Base-by-base conservation (phyloP, 2,888 invertebrate genomes). In the Saturnia japonica region DNA sequence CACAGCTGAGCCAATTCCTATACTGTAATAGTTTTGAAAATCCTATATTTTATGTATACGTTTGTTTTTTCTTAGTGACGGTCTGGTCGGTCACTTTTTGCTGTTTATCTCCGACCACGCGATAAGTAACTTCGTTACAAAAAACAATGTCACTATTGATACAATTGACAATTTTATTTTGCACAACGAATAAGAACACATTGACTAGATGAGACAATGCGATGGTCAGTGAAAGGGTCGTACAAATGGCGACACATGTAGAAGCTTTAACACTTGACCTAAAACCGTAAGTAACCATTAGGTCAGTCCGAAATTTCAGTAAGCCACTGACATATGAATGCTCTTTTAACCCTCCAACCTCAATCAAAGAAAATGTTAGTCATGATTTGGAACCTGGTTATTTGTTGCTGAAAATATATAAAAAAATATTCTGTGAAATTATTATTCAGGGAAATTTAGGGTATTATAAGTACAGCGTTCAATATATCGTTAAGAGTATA, bases 251-350 rank as follows among this genome's bases (percentile, higher is more conserved):
- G 40, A n/a, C 64, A 64, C 22, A 40, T 64, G 64, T 64, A 40
- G 19, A 71, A 51, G 68, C 71, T 71, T 71, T 68, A 73, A 69
- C 70, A 74, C 72, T 75, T 74, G 74, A 74, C 73, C 75, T 70
- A 72, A 66, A 72, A 72, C 69, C 22, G 34, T 40, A 40, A 64
- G 64, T 34, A 70, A 67, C 43, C 70, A 71, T 67, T 19, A 66
- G 71, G 57, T 73, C 40, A 54, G 64, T 71, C 54, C 71, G 70
- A 71, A 72, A 75, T 75, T 74, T 74, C 73, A 16, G 67, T 67
- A 70, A 71, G 68, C 70, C 73, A 72, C 70, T 76, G 73, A 69
- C 72, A 74, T 72, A 74, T 72, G 77, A 77, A 74, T 47, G 70
- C 72, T 70, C 71, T 66, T 54, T 62, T 62, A 72, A 64, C 60